Evolutionary conservation across 1,140 invertebrate species (phyloP).

Genomic region (Plectrocnemia conspersa): DNA sequence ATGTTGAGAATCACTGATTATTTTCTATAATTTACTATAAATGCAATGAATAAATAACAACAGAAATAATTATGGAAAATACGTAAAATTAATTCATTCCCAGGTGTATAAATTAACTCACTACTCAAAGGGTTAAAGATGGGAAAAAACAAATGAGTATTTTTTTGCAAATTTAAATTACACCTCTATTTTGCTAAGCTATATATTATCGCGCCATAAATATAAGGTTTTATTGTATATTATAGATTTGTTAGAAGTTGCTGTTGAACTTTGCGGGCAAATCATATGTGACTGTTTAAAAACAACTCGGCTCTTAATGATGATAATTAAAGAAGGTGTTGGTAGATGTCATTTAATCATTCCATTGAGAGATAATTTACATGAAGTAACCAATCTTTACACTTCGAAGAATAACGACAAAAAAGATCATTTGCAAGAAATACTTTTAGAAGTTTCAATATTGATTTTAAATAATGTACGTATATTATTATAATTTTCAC

Average conservation of each 20-base stretch:
- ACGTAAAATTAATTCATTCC: no score
- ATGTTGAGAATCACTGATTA: no score
- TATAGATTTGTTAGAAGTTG: slow-evolving; percentile 25
- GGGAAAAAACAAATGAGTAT: no score
- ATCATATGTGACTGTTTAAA: slow-evolving; percentile 7
- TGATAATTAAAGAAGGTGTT: slow-evolving; percentile 19
- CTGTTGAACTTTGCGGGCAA: slow-evolving; percentile 1
- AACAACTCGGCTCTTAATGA: slow-evolving; percentile 7
- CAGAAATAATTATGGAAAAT: no score
- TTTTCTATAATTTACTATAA: no score
- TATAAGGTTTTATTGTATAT: slow-evolving; percentile 2
- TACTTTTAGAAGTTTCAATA: slow-evolving; percentile 23
- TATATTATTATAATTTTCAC: not conserved
- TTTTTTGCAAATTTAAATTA: not conserved
- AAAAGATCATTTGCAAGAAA: slow-evolving; percentile 26
- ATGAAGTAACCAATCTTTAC: slow-evolving; percentile 13
- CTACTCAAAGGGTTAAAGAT: no score
- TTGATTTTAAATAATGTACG: slow-evolving; percentile 25
- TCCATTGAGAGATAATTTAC: slow-evolving; percentile 23
- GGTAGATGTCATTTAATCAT: slow-evolving; percentile 28
- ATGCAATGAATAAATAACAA: no score
- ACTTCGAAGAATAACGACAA: slow-evolving; percentile 12
- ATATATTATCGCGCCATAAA: not conserved
- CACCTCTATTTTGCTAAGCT: not conserved
- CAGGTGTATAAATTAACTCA: no score